Evolutionary conservation across 2,113 vertebrate genomes (phyloP).

Genomic region (Coreoperca whiteheadi): DNA sequence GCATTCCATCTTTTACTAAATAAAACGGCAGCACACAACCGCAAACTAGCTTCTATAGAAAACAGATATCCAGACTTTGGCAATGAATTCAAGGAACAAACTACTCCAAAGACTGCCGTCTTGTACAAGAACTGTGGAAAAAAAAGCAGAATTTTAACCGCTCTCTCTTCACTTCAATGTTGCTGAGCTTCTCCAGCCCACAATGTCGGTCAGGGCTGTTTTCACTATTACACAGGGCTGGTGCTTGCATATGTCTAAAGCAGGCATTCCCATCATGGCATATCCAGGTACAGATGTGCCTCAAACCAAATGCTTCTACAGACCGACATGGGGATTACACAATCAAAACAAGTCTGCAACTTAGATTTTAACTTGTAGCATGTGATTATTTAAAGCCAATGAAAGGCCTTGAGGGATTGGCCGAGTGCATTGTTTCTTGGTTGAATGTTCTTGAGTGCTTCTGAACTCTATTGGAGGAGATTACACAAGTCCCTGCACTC

Average conservation of each 20-base stretch:
- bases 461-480: slow-evolving; percentile 29
- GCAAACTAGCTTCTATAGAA: slow-evolving; percentile 10
- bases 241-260: slow-evolving; percentile 24
- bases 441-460: neutral
- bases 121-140: too few species aligned
- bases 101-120: neutral
- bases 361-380: slow-evolving; percentile 37
- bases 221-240: neutral
- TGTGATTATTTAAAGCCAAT: slow-evolving; percentile 30
- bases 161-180: neutral
- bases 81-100: neutral
- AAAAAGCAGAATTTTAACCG: too few species aligned
- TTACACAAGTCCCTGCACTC: slow-evolving; percentile 5
- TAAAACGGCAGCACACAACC: neutral
- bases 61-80: slow-evolving; percentile 18
- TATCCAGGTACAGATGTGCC: slow-evolving; percentile 22
- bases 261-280: slow-evolving; percentile 35
- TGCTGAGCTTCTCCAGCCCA: neutral
- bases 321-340: neutral
- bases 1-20: neutral
- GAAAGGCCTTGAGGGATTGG: neutral
- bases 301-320: slow-evolving; percentile 15
- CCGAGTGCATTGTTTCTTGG: neutral
- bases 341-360: slow-evolving; percentile 35
- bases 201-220: slow-evolving; percentile 13